A percentile compares a stretch with the other conserved stretches of the same genome.
These are phyloP conservation scores for Actinostola sp. DNA, from an alignment of 92 coral and sea anemone species.

Conservation along the genomic window DNA sequence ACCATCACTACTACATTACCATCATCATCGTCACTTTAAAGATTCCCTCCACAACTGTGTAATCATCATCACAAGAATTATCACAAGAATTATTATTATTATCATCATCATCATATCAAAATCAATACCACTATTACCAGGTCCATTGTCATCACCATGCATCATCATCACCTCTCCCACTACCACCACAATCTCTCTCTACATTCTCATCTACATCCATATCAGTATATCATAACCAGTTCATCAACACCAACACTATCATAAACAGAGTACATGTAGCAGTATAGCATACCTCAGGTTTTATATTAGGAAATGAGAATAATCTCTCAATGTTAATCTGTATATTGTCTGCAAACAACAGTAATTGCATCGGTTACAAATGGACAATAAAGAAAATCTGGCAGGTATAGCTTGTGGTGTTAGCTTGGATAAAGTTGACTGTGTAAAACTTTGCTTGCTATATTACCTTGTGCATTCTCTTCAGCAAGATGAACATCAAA, in stretches of 20 bases:
- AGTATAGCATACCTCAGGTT: slow-evolving; percentile 38
- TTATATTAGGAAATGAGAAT: slow-evolving; percentile 17
- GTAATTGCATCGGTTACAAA: not conserved
- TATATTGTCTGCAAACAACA: slow-evolving; percentile 15
- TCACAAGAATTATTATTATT: too few relatives aligned
- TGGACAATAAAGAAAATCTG: not conserved
- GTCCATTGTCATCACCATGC: too few relatives aligned
- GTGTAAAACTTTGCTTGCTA: not conserved
- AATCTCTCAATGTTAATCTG: slow-evolving; percentile 34
- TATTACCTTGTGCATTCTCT: slow-evolving; percentile 9
- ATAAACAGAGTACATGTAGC: too few relatives aligned
- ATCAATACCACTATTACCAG: too few relatives aligned
- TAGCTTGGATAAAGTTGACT: not conserved
- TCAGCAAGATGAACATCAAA: slow-evolving; percentile 21
- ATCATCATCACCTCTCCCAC: too few relatives aligned
- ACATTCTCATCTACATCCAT: too few relatives aligned
- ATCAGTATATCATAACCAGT: too few relatives aligned
- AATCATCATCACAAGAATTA: not conserved
- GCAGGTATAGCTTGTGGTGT: not conserved
- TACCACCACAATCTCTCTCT: too few relatives aligned
- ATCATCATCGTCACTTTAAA: too few relatives aligned
- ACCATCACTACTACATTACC: too few relatives aligned
- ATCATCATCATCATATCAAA: too few relatives aligned
- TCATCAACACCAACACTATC: too few relatives aligned
- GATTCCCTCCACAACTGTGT: not conserved